Evolutionary conservation across 2,113 vertebrate species (phyloP).

Genomic region (Cardinalis cardinalis): DNA sequence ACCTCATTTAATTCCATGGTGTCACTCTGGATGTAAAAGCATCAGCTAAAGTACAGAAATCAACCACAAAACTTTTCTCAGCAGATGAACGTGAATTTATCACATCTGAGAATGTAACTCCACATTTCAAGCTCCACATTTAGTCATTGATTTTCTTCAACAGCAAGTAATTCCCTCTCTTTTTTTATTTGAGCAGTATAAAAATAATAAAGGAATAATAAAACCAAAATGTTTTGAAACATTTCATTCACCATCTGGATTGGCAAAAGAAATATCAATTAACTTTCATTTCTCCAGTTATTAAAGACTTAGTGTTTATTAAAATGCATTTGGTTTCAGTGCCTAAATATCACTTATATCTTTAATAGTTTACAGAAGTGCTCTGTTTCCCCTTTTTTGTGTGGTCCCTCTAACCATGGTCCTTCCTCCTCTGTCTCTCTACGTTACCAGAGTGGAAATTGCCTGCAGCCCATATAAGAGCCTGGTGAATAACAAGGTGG

Average conservation of each 20-base stretch:
- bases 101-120: neutral
- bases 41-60: neutral
- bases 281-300: neutral
- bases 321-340: neutral
- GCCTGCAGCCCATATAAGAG: neutral
- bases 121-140: neutral
- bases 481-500: neutral
- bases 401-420: neutral
- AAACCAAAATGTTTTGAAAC: neutral
- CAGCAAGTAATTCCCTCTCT: neutral
- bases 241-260: neutral
- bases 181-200: neutral
- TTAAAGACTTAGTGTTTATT: neutral
- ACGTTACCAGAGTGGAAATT: neutral
- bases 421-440: neutral
- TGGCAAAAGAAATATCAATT: neutral
- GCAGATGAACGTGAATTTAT: neutral
- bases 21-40: neutral
- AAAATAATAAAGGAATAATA: neutral
- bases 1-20: neutral
- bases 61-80: neutral
- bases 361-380: neutral
- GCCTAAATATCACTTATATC: neutral
- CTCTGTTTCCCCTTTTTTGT: accelerated
- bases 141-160: neutral